These are phyloP conservation scores for Gisinianus flammeolus DNA, from an alignment of 2,888 invertebrate genomes.

Conservation along the genomic window DNA sequence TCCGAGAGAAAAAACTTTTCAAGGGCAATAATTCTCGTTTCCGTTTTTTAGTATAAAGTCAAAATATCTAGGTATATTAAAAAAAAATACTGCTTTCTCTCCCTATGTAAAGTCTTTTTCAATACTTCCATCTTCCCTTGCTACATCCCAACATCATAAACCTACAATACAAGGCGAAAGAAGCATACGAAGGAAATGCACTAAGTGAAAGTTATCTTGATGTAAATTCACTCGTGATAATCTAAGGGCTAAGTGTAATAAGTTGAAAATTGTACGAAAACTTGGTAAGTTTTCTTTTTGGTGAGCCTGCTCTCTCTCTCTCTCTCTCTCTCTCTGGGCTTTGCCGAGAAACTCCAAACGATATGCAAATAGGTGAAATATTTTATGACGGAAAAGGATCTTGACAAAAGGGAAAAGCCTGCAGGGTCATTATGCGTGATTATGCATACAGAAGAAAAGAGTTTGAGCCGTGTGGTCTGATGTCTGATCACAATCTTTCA, in stretches of 20 bases:
- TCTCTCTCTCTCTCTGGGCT: background rate
- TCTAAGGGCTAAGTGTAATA: background rate
- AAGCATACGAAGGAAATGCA: background rate
- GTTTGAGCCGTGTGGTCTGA: background rate
- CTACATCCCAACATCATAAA: too few species aligned
- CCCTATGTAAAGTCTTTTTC: too few species aligned
- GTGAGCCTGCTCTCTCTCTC: slow-evolving; percentile 8
- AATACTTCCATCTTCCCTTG: too few species aligned
- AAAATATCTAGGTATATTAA: too few species aligned
- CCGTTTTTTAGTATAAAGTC: too few species aligned
- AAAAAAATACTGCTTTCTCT: too few species aligned
- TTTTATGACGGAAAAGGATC: background rate
- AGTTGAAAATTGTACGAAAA: too few species aligned
- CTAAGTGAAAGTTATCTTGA: background rate
- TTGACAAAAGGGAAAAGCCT: background rate
- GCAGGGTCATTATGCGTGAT: background rate
- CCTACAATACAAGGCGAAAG: background rate
- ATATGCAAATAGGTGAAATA: background rate
- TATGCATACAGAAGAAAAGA: background rate
- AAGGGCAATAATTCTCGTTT: too few species aligned
- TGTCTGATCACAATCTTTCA: background rate
- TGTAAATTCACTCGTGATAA: background rate
- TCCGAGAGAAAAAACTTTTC: too few species aligned
- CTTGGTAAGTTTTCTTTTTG: too few species aligned
- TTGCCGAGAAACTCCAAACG: background rate